Evolutionary conservation across 2,888 invertebrate genomes (phyloP).

Genomic region (Malthinus seriepunctatus): DNA sequence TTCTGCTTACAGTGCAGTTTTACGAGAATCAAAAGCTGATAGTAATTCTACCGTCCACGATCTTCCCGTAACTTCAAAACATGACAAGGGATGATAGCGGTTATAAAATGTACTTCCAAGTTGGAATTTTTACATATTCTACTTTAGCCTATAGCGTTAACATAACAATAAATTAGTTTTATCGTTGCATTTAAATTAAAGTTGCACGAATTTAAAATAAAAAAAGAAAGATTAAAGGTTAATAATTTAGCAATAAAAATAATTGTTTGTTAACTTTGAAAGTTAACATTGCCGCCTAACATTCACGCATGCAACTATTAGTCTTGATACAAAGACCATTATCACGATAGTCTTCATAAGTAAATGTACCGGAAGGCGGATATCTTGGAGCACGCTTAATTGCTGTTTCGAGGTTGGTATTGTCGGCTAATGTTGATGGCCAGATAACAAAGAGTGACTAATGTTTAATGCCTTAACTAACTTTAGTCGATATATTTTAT

Average conservation of each 20-base stretch:
- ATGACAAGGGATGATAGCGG: too few relatives aligned
- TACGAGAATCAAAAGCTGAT: too few relatives aligned
- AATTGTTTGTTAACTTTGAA: constrained; percentile 26
- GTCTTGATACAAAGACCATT: constrained; percentile 36
- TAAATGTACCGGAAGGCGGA: constrained; percentile 53
- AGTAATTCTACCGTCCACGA: too few relatives aligned
- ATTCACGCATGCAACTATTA: constrained; percentile 30
- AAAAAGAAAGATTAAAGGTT: neutral
- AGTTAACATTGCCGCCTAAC: constrained; percentile 16
- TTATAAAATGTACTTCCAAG: too few relatives aligned
- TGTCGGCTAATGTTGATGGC: constrained; percentile 43
- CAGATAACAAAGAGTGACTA: constrained; percentile 47
- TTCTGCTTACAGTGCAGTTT: too few relatives aligned
- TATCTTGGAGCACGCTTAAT: constrained; percentile 54
- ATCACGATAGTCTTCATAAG: constrained; percentile 51
- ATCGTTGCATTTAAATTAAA: neutral
- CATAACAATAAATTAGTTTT: too few relatives aligned
- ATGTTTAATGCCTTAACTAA: constrained; percentile 41
- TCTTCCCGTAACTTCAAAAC: too few relatives aligned
- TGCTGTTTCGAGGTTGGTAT: constrained; percentile 48
- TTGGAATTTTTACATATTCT: too few relatives aligned
- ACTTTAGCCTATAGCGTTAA: too few relatives aligned
- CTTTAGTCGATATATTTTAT: constrained; percentile 38
- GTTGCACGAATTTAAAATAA: neutral
- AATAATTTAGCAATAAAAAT: constrained; percentile 26